phyloP scores from a whole-genome alignment of 2,113 vertebrate genomes.

The Ancistrus triradiatus region DNA sequence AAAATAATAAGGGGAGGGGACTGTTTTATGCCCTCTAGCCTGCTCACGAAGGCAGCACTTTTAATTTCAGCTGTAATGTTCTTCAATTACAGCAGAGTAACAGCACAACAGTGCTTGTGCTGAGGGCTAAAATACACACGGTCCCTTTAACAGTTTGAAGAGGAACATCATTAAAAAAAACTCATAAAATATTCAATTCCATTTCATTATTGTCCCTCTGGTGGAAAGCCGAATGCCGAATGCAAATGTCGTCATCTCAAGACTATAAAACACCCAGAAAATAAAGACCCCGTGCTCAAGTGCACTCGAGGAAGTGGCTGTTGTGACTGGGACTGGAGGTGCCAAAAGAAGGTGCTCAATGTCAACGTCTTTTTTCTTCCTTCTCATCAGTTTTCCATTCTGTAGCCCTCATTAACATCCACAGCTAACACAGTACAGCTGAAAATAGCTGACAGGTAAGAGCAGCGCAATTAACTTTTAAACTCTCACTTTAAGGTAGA shows the following conservation, averaged over 20 bases:
- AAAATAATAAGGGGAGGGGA: conserved; percentile 6
- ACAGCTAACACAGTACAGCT: conserved; percentile 45
- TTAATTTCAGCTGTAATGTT: conserved; percentile 28
- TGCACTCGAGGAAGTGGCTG: conserved; percentile 15
- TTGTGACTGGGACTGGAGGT: neutral
- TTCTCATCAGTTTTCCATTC: neutral
- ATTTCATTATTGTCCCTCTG: conserved; percentile 48
- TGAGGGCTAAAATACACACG: conserved; percentile 29
- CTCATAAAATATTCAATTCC: conserved; percentile 54
- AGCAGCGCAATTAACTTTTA: conserved; percentile 55
- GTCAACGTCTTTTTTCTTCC: conserved; percentile 23
- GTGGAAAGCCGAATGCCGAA: conserved; percentile 41
- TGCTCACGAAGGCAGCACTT: conserved; percentile 25
- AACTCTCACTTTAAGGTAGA: conserved; percentile 46
- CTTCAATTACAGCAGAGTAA: conserved; percentile 28
- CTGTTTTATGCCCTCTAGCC: conserved; percentile 24
- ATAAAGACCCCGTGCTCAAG: conserved; percentile 13
- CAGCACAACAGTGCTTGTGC: conserved; percentile 23
- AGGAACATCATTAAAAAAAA: conserved; percentile 52
- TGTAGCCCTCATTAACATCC: conserved; percentile 50
- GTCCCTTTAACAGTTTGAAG: conserved; percentile 41
- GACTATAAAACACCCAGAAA: conserved; percentile 28
- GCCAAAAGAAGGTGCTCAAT: conserved; percentile 23
- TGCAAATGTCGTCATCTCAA: conserved; percentile 35
- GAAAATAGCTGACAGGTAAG: conserved; percentile 56